Evolutionary conservation across 1,140 invertebrate species (phyloP), one percentile per base, ranked within the genome.

Genomic region (Sarcophaga bullata): DNA sequence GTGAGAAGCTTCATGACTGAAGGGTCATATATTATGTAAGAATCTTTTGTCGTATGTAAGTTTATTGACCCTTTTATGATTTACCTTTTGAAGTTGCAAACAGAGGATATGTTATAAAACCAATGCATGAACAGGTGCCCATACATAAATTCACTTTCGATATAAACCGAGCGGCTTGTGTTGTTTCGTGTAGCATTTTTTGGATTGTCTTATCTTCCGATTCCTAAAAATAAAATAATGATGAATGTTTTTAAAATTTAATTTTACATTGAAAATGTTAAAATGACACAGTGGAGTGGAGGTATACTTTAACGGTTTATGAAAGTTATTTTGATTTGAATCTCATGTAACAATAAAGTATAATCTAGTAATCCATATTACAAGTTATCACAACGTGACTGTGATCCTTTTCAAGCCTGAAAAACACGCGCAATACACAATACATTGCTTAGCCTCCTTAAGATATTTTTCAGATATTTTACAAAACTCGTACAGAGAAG

Each of bases 31-130:
- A 10, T 54, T 15, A 54, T 11, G 9, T 10, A 1, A 54, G 52
- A 54, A 54, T 11, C 52, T 1, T 11, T 15, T 54, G 1, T 54
- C n/a, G 13, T 9, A 2, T 8, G 37, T 58, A 48, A 75, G n/a
- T n/a, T n/a, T n/a, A n/a, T n/a, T n/a, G n/a, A n/a, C n/a, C n/a
- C n/a, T n/a, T 81, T 8, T 9, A 25, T 78, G 6, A 48, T 84
- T 75, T 48, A 87, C 87, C 87, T 6, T 85, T 85, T 49, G 88
- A 84, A 0, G 86, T 84, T 8, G 86, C 87, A 84, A 88, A 88
- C 47, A 87, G 84, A 10, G 87, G 87, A 85, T 88, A 88, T 15
- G 86, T 87, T 4, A 87, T 85, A 73, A 88, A 85, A 1, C 87
- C 87, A 76, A 88, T 86, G 84, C 87, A 88, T 4, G 84, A 86